These are phyloP conservation scores for Archips xylosteana DNA, from an alignment of 2,888 invertebrate genomes.

Conservation along the genomic window DNA sequence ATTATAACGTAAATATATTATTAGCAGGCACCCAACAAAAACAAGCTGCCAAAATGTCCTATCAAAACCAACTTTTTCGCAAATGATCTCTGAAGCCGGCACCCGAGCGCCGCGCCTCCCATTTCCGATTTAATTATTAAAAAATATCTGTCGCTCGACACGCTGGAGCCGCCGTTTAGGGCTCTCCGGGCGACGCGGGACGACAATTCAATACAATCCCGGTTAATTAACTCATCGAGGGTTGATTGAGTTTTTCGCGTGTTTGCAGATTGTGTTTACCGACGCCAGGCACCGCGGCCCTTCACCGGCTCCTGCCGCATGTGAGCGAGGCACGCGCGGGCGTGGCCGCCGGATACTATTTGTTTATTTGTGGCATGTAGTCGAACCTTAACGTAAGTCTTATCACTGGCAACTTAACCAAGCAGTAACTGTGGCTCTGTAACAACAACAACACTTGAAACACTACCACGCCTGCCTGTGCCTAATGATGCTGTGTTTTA, in stretches of 20 bases:
- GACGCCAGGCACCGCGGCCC: background rate
- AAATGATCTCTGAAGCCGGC: background rate
- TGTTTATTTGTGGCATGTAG: background rate
- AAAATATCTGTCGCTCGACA: conserved; percentile 8
- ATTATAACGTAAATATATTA: background rate
- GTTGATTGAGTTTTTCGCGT: conserved; percentile 18
- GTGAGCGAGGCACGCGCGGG: background rate
- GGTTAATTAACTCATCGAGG: conserved; percentile 13
- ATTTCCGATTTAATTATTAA: conserved; percentile 18
- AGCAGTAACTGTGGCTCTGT: background rate
- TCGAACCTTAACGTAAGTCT: background rate
- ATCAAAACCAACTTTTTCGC: background rate
- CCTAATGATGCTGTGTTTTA: background rate
- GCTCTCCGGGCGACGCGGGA: conserved; percentile 3
- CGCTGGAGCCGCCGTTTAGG: conserved; percentile 8
- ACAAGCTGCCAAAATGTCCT: background rate
- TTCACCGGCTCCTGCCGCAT: background rate
- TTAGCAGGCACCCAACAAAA: background rate
- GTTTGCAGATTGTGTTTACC: background rate
- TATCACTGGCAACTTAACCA: background rate
- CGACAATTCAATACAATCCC: conserved; percentile 11
- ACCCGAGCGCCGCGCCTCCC: background rate
- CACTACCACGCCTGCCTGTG: background rate
- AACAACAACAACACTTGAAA: background rate
- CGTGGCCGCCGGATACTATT: background rate